These are phyloP conservation scores for Lasioglossum lativentre DNA, from an alignment of 2,888 invertebrate genomes.

Conservation along the genomic window DNA sequence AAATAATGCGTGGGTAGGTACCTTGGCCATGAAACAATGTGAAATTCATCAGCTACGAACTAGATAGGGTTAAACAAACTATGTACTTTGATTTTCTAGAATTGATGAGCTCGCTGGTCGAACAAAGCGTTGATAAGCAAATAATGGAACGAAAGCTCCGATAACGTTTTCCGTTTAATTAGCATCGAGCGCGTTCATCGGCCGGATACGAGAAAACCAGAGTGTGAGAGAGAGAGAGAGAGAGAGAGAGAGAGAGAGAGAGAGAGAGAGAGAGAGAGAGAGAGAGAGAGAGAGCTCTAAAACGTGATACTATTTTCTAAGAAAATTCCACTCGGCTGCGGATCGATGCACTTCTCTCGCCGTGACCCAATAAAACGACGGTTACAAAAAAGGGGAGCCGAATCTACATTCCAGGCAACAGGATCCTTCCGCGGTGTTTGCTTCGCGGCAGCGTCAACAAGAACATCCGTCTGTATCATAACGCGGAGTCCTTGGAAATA, in stretches of 20 bases:
- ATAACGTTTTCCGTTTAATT: neutral
- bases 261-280: too few species aligned
- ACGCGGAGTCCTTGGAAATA: conserved; percentile 47
- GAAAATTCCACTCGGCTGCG: neutral
- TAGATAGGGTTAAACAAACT: neutral
- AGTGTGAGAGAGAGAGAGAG: too few species aligned
- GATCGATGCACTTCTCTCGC: neutral
- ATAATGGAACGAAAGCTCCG: neutral
- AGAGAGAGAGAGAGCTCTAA: too few species aligned
- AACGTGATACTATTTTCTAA: neutral
- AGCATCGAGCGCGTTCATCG: neutral
- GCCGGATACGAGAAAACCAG: neutral
- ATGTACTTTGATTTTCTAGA: too few species aligned
- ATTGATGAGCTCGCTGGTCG: neutral
- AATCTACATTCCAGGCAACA: conserved; percentile 22
- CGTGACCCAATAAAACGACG: neutral
- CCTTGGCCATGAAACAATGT: neutral
- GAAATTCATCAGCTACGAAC: neutral
- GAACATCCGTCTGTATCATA: conserved; percentile 17
- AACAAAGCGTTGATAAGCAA: neutral
- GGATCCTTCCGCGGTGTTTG: conserved; percentile 20
- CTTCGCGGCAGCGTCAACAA: conserved; percentile 26
- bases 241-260: neutral
- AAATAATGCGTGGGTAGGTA: neutral
- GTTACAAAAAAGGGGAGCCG: neutral